Percentiles rank a stretch among this genome's conserved stretches.
These are phyloP conservation scores for Nansenia antarctica DNA, from an alignment of 2,113 vertebrate genomes.

Conservation along the genomic window DNA sequence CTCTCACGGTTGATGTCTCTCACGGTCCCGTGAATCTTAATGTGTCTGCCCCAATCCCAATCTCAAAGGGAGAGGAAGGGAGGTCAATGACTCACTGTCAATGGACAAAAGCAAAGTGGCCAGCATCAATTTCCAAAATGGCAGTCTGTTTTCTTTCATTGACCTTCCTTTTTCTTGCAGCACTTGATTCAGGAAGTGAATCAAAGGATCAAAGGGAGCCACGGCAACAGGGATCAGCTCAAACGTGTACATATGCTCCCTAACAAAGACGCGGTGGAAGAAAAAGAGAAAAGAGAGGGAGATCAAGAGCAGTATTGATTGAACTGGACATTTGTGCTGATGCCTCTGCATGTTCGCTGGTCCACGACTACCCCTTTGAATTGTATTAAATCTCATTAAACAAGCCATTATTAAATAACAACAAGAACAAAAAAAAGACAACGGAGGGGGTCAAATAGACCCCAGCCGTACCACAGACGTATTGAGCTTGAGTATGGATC, in stretches of 20 bases:
- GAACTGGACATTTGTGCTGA: slow-evolving; percentile 6
- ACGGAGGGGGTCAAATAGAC: neutral
- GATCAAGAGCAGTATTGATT: slow-evolving; percentile 16
- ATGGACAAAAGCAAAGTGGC: neutral
- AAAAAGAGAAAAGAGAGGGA: neutral
- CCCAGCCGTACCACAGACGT: too few species aligned
- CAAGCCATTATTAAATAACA: slow-evolving; percentile 10
- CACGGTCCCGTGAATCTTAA: slow-evolving; percentile 16
- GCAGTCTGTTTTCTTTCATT: neutral
- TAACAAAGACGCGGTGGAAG: too few species aligned
- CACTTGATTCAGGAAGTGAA: slow-evolving; percentile 41
- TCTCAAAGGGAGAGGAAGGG: slow-evolving; percentile 20
- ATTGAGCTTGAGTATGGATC: too few species aligned
- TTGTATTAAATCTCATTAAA: slow-evolving; percentile 7
- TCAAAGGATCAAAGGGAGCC: slow-evolving; percentile 39
- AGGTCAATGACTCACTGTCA: slow-evolving; percentile 10
- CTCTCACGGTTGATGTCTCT: slow-evolving; percentile 16
- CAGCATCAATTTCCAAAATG: neutral
- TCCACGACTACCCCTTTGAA: neutral
- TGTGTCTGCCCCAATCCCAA: slow-evolving; percentile 6
- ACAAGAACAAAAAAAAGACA: neutral
- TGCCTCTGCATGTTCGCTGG: neutral
- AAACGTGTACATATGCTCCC: slow-evolving; percentile 17
- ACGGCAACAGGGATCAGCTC: slow-evolving; percentile 4
- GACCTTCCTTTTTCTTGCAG: slow-evolving; percentile 17